Percentiles rank a stretch among this genome's conserved stretches.
These are phyloP conservation scores for Haliclona indistincta DNA, from an alignment of 37 sponge, comb jelly and placozoan genomes.

Conservation along the genomic window DNA sequence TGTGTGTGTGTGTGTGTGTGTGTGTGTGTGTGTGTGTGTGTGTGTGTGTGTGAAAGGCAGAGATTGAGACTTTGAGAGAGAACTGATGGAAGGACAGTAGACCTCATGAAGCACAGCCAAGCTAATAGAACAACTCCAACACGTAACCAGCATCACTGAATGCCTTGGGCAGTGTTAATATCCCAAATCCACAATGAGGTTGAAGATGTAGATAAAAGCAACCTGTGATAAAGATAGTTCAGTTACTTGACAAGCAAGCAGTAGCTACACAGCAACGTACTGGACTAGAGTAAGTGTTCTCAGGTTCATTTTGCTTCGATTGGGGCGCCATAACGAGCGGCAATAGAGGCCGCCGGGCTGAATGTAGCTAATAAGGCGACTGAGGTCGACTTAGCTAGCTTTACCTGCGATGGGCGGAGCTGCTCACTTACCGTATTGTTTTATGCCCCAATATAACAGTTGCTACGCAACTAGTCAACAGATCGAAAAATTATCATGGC, in stretches of 20 bases:
- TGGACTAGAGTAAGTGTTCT: slow-evolving; percentile 6
- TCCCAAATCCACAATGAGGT: slow-evolving; percentile 95
- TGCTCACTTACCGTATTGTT: neutral
- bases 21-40: too few species aligned
- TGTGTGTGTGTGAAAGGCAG: neutral
- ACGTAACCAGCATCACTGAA: slow-evolving; percentile 88
- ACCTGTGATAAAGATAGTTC: slow-evolving; percentile 57
- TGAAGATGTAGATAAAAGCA: slow-evolving; percentile 95
- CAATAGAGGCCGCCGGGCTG: neutral
- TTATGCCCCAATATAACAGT: too few species aligned
- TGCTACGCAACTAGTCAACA: too few species aligned
- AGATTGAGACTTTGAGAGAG: neutral
- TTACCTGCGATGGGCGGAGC: too few species aligned
- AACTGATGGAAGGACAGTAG: neutral
- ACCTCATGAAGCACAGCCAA: slow-evolving; percentile 78
- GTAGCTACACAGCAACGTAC: neutral
- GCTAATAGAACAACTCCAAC: slow-evolving; percentile 73
- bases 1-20: too few species aligned
- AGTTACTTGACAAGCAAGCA: neutral
- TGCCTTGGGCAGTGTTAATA: slow-evolving; percentile 86
- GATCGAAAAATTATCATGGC: too few species aligned
- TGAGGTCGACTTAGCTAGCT: neutral
- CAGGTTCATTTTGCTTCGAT: neutral
- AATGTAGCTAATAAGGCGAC: slow-evolving; percentile 1
- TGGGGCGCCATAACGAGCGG: neutral